phyloP scores from a whole-genome alignment of 2,113 vertebrate species.

The Eira barbara region DNA sequence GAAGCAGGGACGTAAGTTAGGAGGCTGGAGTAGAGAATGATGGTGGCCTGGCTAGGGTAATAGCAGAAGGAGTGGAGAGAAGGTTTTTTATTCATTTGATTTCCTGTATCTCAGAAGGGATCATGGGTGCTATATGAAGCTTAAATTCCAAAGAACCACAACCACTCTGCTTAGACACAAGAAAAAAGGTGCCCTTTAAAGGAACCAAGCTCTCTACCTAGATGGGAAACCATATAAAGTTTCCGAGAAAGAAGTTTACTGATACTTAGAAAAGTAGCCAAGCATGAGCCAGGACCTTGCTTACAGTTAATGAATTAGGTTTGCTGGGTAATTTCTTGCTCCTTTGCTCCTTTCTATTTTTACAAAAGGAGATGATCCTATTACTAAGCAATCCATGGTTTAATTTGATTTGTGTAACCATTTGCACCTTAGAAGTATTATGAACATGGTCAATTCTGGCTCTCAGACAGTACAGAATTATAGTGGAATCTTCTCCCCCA shows the following conservation, averaged over 20 bases:
- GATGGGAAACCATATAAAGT: background rate
- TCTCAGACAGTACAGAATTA: constrained; percentile 29
- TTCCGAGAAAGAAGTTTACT: background rate
- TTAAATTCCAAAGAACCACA: background rate
- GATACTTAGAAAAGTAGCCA: background rate
- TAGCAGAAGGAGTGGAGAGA: background rate
- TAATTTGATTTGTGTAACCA: constrained; percentile 50
- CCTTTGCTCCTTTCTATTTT: constrained; percentile 19
- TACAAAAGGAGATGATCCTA: constrained; percentile 17
- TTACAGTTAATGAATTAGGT: background rate
- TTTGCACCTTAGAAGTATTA: constrained; percentile 40
- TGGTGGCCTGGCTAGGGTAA: background rate
- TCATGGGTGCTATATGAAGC: background rate
- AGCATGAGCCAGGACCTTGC: background rate
- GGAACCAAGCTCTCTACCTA: background rate
- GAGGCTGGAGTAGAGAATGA: background rate
- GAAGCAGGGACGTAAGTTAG: background rate
- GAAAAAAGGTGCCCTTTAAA: background rate
- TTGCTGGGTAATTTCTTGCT: constrained; percentile 22
- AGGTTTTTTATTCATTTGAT: background rate
- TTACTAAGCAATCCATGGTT: background rate
- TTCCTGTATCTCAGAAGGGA: background rate
- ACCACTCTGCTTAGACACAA: background rate
- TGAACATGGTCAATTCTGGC: background rate
- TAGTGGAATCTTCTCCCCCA: constrained; percentile 31